Conservation (phyloP, 2,113 vertebrate species). For the Oostethus manadensis region DNA sequence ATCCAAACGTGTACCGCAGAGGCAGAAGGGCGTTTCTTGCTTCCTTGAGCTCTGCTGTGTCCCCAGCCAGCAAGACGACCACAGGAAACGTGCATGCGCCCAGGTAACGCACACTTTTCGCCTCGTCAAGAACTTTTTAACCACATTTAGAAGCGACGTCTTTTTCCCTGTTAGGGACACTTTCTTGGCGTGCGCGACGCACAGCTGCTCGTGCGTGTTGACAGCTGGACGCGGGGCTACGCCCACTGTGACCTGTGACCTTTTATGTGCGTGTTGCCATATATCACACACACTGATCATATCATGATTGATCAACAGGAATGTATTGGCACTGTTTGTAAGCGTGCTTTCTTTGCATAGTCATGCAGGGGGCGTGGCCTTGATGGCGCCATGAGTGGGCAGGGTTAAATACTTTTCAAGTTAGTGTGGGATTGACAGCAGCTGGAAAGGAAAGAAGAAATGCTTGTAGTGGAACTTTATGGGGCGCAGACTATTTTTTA, state of each 20-base stretch:
- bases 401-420: neutral
- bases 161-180: neutral
- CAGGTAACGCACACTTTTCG: neutral
- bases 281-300: neutral
- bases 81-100: neutral
- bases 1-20: neutral
- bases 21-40: constrained; percentile 18
- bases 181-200: too few species aligned
- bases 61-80: neutral
- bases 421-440: neutral
- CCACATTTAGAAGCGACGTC: too few species aligned
- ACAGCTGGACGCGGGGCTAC: neutral
- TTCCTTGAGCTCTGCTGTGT: too few species aligned
- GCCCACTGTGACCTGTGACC: constrained; percentile 7
- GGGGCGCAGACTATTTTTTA: too few species aligned
- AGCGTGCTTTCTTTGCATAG: neutral
- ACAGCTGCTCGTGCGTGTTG: neutral
- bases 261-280: neutral
- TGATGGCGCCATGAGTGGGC: neutral
- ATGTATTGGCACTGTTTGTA: too few species aligned
- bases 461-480: too few species aligned
- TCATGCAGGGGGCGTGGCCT: constrained; percentile 1
- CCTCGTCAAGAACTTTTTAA: constrained; percentile 1
- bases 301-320: neutral
- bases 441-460: neutral